These are phyloP conservation scores for Acanthosepion lycidas DNA, from an alignment of 2,888 invertebrate species.

Conservation along the genomic window DNA sequence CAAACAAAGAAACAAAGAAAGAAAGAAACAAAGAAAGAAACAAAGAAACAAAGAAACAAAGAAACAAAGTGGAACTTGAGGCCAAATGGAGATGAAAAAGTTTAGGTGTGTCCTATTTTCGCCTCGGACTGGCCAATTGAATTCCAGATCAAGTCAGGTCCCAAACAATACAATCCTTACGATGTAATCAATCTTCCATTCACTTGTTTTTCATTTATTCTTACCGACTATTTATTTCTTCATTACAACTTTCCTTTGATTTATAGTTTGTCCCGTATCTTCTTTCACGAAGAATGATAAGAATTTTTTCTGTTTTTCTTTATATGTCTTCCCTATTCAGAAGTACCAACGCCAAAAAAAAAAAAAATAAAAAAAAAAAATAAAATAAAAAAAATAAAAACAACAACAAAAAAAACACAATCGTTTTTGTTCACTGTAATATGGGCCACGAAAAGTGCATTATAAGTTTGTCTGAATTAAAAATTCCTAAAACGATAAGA, in stretches of 20 bases:
- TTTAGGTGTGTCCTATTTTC: background rate
- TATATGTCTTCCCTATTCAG: background rate
- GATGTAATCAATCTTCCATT: background rate
- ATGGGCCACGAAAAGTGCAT: background rate
- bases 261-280: background rate
- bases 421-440: background rate
- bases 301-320: background rate
- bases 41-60: background rate
- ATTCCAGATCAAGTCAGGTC: background rate
- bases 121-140: background rate
- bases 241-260: slow-evolving; percentile 33
- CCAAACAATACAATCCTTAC: background rate
- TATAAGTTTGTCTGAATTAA: background rate
- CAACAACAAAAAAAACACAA: too few relatives aligned
- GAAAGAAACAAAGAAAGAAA: too few relatives aligned
- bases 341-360: background rate
- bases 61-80: background rate
- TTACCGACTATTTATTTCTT: background rate
- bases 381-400: background rate
- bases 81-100: background rate
- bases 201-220: background rate
- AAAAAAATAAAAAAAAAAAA: too few relatives aligned
- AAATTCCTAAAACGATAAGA: background rate
- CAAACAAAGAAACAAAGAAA: background rate
- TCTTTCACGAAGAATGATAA: background rate